phyloP scores from a whole-genome alignment of 2,113 vertebrate genomes.

The Nothocercus julius region DNA sequence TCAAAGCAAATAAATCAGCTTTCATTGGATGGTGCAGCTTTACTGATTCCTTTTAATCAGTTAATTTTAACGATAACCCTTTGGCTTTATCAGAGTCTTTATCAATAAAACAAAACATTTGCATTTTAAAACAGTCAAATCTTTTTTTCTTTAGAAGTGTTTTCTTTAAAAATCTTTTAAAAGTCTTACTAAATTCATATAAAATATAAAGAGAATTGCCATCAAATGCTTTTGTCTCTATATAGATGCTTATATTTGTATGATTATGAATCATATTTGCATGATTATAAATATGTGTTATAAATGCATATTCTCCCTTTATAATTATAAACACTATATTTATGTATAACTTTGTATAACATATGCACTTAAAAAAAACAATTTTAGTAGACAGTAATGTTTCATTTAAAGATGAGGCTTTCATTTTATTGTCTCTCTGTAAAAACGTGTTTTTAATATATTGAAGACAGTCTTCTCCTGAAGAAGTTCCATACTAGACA shows the following conservation, averaged over 20 bases:
- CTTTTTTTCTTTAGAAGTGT: background rate
- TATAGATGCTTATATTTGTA: background rate
- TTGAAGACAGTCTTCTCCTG: background rate
- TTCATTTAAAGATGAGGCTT: background rate
- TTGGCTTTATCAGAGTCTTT: accelerated
- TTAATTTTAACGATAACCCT: background rate
- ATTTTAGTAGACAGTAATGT: background rate
- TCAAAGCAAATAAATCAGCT: background rate
- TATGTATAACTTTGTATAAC: background rate
- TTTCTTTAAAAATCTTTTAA: accelerated
- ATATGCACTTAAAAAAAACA: background rate
- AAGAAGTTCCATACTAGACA: background rate
- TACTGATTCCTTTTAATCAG: accelerated
- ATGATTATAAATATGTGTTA: background rate
- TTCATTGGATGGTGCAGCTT: background rate
- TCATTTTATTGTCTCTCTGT: background rate
- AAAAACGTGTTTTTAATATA: background rate
- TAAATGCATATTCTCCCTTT: background rate
- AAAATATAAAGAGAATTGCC: background rate
- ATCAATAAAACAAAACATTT: accelerated
- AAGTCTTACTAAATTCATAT: background rate
- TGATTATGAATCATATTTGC: background rate
- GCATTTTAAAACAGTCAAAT: accelerated
- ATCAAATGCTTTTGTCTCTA: background rate
- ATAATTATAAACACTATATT: background rate